These are phyloP conservation scores for Lagria hirta DNA, from an alignment of 2,888 invertebrate genomes.

Conservation along the genomic window DNA sequence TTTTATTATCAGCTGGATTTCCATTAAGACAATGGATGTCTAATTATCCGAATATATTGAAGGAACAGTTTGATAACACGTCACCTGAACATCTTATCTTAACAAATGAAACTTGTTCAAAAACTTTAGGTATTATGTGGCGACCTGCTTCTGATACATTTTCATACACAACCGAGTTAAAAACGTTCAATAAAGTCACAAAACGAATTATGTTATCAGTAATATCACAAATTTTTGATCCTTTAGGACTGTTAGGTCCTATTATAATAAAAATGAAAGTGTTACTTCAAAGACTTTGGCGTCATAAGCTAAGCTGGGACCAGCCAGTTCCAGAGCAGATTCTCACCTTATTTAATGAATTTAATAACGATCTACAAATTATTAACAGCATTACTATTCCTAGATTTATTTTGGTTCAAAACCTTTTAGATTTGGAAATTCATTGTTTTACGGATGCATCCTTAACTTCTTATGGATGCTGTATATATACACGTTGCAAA, in stretches of 20 bases:
- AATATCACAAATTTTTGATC: constrained; percentile 13
- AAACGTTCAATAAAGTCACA: constrained; percentile 5
- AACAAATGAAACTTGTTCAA: constrained; percentile 3
- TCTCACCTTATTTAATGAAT: constrained; percentile 1
- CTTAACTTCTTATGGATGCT: constrained; percentile 23
- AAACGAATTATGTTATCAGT: constrained; percentile 10
- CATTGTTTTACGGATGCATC: constrained; percentile 19
- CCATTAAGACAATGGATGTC: constrained; percentile 21
- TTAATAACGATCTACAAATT: constrained; percentile 6
- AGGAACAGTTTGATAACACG: background rate
- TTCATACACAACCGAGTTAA: constrained; percentile 1
- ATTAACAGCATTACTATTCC: constrained; percentile 18
- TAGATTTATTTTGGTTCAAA: constrained; percentile 7
- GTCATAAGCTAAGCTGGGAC: constrained; percentile 12
- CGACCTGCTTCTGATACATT: constrained; percentile 1
- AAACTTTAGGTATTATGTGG: constrained; percentile 8
- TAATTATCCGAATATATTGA: background rate
- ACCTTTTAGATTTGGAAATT: constrained; percentile 2
- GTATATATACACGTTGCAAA: constrained; percentile 22
- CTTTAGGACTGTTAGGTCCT: constrained; percentile 13
- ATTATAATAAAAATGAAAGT: constrained; percentile 8
- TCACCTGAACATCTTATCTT: background rate
- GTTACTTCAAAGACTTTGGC: constrained; percentile 14
- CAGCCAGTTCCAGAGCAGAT: constrained; percentile 7
- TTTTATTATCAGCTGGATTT: constrained; percentile 1